phyloP scores from a whole-genome alignment of 2,888 invertebrate genomes.

The Dynastes tityus region DNA sequence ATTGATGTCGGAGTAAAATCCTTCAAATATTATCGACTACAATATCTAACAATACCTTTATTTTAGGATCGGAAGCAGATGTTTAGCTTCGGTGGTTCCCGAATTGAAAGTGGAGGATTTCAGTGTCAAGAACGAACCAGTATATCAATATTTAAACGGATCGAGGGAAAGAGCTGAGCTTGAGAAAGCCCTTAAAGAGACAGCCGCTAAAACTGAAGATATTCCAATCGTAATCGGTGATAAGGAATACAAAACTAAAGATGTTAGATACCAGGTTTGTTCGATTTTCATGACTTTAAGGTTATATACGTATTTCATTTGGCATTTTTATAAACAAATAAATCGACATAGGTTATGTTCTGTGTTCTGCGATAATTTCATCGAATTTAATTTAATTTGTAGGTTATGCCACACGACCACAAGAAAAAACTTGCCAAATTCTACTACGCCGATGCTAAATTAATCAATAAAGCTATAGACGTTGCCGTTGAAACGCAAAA shows the following conservation, averaged over 20 bases:
- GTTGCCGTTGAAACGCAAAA: conserved; percentile 84
- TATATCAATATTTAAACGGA: conserved; percentile 86
- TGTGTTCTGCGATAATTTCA: not conserved
- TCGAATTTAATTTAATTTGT: conserved; percentile 53
- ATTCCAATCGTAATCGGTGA: conserved; percentile 98
- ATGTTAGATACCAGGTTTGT: conserved; percentile 84
- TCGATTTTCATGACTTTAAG: not conserved
- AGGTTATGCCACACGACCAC: conserved; percentile 92
- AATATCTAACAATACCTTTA: no score
- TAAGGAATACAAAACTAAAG: conserved; percentile 84
- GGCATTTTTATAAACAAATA: not conserved
- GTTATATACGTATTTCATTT: no score
- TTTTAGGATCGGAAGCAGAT: conserved; percentile 70
- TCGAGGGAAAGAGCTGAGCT: conserved; percentile 86
- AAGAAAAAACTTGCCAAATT: conserved; percentile 90
- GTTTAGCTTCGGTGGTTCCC: conserved; percentile 78
- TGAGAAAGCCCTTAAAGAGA: conserved; percentile 78
- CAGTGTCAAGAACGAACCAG: conserved; percentile 84
- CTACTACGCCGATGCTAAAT: conserved; percentile 90
- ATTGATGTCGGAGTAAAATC: not conserved
- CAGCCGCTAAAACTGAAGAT: conserved; percentile 81
- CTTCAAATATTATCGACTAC: no score
- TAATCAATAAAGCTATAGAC: conserved; percentile 89
- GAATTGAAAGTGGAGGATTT: conserved; percentile 79
- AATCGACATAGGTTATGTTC: not conserved